Base-by-base conservation (phyloP, 2,888 invertebrate genomes). In the Chaetogeoica ovagalla region DNA sequence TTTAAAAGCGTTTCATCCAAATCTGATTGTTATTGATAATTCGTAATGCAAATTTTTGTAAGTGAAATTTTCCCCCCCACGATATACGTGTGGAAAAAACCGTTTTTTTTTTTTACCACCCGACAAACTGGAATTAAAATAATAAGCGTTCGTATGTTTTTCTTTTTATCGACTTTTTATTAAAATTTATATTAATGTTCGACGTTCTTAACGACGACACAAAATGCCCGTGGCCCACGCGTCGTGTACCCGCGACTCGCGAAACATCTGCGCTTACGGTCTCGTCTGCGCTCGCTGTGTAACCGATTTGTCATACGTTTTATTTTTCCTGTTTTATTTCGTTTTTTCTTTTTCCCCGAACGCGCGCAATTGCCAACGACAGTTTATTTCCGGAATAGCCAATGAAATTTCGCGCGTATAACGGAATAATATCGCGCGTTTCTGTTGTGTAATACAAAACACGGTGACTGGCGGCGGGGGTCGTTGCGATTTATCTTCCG, bases 401-500 rank as follows among this genome's bases (percentile, higher is more conserved):
- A 57, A 79, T 63, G 71, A 79, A 57, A 79, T 63, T 60, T 79
- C 43, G 70, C 62, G 70, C 77, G 70, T 77, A 76, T 75, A 75
- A 65, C 79, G 57, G 71, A 65, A 71, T 48, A 48, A 48, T 70
- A 71, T 79, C 66, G 57, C 15, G 52, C 15, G 30, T 30, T 30
- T 30, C 30, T 30, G 30, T 30, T 30, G 30, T 30, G 30, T 30
- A 30, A 30, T 30, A 30, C 30, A 30, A 1, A 30, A 30, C 30
- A 30, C 30, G 30, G 30, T 30, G 30, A 30, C 30, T 30, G 30
- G 30, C 30, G 30, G 30, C 30, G 30, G 59, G 48, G 70, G 77
- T 70, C 77, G 70, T 77, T 77, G 79, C 70, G 70, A 79, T 79
- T 79, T 79, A 79, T 79, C 79, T 30, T 30, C 4, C 30, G 30